Conservation (phyloP, 1,140 invertebrate species). For the Zophobas atratus region DNA sequence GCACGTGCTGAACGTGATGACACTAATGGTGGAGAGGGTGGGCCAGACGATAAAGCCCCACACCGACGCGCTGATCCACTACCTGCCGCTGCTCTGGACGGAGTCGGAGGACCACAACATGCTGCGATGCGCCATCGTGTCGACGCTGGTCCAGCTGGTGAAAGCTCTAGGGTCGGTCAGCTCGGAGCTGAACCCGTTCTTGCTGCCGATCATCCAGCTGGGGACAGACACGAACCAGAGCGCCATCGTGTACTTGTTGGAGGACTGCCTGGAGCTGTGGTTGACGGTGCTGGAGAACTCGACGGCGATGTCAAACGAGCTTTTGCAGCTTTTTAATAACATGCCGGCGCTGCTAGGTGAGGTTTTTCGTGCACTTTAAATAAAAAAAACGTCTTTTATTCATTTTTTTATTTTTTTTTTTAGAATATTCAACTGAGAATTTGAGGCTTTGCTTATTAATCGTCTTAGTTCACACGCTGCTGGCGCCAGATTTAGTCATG, state of each 20-base stretch:
- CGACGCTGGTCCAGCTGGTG: conserved; percentile 85
- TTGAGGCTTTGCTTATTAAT: conserved; percentile 84
- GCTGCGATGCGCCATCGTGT: conserved; percentile 92
- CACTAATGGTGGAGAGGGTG: conserved; percentile 90
- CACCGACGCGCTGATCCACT: conserved; percentile 81
- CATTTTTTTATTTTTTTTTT: conserved; percentile 43
- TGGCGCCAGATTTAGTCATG: conserved; percentile 86
- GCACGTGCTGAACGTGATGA: conserved; percentile 91
- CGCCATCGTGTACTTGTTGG: conserved; percentile 90
- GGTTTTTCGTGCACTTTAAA: conserved; percentile 47
- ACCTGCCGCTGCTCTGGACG: conserved; percentile 90
- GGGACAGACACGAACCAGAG: conserved; percentile 86
- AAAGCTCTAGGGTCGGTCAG: conserved; percentile 78
- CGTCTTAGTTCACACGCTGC: conserved; percentile 86
- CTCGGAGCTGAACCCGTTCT: conserved; percentile 76
- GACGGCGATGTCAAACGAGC: conserved; percentile 72
- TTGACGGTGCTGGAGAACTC: conserved; percentile 86
- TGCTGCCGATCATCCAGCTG: conserved; percentile 84
- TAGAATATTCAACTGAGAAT: conserved; percentile 87
- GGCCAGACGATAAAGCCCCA: conserved; percentile 83
- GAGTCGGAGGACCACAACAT: conserved; percentile 92
- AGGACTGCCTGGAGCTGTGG: conserved; percentile 95
- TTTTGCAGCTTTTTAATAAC: conserved; percentile 84
- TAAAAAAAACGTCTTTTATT: neutral
- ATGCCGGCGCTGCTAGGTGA: conserved; percentile 84